Percentiles rank a stretch among this genome's conserved stretches.
Conservation (phyloP, 92 coral and sea anemone genomes). For the Desmophyllum pertusum region DNA sequence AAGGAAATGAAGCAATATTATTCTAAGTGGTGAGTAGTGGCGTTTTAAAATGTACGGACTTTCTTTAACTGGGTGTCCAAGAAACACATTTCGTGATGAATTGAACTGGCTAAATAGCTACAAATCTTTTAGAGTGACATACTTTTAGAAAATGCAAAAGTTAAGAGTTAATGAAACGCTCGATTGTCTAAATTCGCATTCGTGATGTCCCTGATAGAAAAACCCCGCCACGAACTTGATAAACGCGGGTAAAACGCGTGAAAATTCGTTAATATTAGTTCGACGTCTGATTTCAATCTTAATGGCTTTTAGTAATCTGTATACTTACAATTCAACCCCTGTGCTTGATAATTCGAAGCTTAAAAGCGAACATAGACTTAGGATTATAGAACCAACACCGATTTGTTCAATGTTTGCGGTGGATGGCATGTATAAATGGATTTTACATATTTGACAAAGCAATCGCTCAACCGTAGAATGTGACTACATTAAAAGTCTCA, state of each 20-base stretch:
- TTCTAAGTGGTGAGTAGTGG: neutral
- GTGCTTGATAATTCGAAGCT: neutral
- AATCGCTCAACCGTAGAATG: slow-evolving; percentile 6
- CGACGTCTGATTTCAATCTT: neutral
- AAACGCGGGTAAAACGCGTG: neutral
- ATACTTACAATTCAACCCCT: slow-evolving; percentile 4
- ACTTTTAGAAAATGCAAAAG: neutral
- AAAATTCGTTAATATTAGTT: neutral
- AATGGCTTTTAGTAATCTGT: neutral
- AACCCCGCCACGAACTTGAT: neutral
- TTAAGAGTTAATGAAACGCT: neutral
- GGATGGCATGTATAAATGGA: neutral
- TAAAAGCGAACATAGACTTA: neutral
- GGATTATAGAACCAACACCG: neutral
- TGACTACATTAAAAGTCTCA: slow-evolving; percentile 12
- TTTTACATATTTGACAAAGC: slow-evolving; percentile 42
- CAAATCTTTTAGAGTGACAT: neutral
- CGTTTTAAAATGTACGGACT: neutral
- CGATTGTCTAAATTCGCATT: neutral
- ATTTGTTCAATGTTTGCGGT: slow-evolving; percentile 2
- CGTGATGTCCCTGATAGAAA: neutral
- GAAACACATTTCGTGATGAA: neutral
- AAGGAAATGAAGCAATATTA: neutral
- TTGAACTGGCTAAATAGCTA: neutral
- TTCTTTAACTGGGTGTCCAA: neutral